phyloP scores from a whole-genome alignment of 2,113 vertebrate genomes.

The Seriola rivoliana region DNA sequence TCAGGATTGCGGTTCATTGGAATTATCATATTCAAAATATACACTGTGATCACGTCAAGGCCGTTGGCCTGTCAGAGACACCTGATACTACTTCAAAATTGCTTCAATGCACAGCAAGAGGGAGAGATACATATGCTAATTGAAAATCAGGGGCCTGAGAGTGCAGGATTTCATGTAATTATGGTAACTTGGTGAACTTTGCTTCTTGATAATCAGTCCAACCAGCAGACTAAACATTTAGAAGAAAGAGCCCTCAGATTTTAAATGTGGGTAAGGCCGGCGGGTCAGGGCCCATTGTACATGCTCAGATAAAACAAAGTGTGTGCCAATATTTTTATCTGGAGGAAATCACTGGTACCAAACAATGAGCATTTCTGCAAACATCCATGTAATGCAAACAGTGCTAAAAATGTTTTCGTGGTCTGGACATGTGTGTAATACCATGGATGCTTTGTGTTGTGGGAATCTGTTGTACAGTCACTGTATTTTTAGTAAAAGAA shows the following conservation, averaged over 20 bases:
- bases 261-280: constrained; percentile 16
- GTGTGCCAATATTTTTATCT: constrained; percentile 54
- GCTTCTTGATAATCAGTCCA: constrained; percentile 73
- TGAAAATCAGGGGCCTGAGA: constrained; percentile 57
- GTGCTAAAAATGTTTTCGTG: constrained; percentile 8
- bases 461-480: neutral
- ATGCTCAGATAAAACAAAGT: constrained; percentile 41
- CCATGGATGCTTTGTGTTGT: constrained; percentile 8
- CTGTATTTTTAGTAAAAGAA: constrained; percentile 2
- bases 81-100: constrained; percentile 68
- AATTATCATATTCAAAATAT: constrained; percentile 79
- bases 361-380: constrained; percentile 57
- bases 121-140: constrained; percentile 60
- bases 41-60: constrained; percentile 64
- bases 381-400: constrained; percentile 51
- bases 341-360: constrained; percentile 47
- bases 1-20: constrained; percentile 55
- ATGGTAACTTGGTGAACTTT: constrained; percentile 71
- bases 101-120: constrained; percentile 46
- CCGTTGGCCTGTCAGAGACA: constrained; percentile 58
- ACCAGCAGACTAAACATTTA: constrained; percentile 76
- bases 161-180: constrained; percentile 70
- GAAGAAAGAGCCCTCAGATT: constrained; percentile 49
- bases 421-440: neutral
- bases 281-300: constrained; percentile 61